Evolutionary conservation across 2,113 vertebrate genomes (phyloP).

Genomic region (Mesoclemmys tuberculata): DNA sequence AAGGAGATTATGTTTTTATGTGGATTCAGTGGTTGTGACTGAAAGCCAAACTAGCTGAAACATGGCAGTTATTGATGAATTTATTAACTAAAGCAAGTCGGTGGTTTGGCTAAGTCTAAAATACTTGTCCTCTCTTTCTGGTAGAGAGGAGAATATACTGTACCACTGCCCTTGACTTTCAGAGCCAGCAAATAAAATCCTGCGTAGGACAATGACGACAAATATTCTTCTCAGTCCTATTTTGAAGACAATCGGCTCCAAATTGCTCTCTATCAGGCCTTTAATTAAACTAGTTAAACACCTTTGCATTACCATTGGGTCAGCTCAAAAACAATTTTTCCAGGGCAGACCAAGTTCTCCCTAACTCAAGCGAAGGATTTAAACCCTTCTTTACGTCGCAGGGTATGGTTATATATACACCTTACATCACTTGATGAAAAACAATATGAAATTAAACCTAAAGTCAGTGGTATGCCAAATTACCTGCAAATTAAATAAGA

Average conservation of each 20-base stretch:
- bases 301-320: not conserved
- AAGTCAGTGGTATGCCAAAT: not conserved
- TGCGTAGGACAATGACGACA: not conserved
- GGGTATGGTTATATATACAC: not conserved
- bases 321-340: not conserved
- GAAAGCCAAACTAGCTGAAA: not conserved
- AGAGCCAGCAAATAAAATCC: not conserved
- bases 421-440: not conserved
- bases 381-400: not conserved
- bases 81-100: not conserved
- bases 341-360: not conserved
- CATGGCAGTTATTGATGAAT: not conserved
- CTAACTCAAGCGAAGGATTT: not conserved
- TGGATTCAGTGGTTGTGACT: not conserved
- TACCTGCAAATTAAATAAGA: not conserved
- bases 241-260: not conserved
- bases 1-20: not conserved
- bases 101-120: not conserved
- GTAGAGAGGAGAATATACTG: not conserved
- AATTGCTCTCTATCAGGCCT: not conserved
- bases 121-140: not conserved
- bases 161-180: not conserved
- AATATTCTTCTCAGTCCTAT: not conserved
- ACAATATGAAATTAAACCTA: not conserved
- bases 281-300: not conserved